phyloP scores from a whole-genome alignment of 2,888 invertebrate species.

The Harpalus rufipes region DNA sequence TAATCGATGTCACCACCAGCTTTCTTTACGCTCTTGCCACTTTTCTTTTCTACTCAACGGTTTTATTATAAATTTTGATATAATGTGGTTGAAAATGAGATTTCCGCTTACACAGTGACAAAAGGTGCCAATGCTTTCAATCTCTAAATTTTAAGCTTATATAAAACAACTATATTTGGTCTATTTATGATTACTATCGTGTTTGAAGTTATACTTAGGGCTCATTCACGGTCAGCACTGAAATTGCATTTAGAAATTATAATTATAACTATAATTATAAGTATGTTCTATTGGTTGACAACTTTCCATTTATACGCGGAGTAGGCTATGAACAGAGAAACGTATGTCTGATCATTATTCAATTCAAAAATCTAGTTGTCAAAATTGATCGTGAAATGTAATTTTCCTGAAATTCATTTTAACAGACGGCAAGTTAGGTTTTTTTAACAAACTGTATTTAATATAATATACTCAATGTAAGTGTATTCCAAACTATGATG shows the following conservation, averaged over 20 bases:
- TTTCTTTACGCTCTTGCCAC: conserved; percentile 9
- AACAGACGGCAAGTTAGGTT: too few species aligned
- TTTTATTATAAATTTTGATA: conserved; percentile 23
- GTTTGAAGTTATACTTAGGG: neutral
- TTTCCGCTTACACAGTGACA: neutral
- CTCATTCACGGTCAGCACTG: neutral
- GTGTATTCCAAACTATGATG: too few species aligned
- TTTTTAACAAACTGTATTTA: too few species aligned
- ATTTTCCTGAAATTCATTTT: too few species aligned
- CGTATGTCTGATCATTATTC: too few species aligned
- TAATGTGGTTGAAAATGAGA: conserved; percentile 32
- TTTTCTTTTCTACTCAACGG: conserved; percentile 20
- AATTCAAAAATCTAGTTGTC: too few species aligned
- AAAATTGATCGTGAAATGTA: too few species aligned
- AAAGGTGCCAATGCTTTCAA: neutral
- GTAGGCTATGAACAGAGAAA: too few species aligned
- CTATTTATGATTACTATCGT: neutral
- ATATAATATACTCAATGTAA: too few species aligned
- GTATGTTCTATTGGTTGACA: too few species aligned
- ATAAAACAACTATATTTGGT: too few species aligned
- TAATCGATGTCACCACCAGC: conserved; percentile 49
- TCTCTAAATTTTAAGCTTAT: neutral
- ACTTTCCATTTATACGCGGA: too few species aligned
- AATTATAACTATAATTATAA: neutral
- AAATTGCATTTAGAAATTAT: neutral